Conservation (phyloP, 1,140 invertebrate genomes). For the Teleogryllus occipitalis region DNA sequence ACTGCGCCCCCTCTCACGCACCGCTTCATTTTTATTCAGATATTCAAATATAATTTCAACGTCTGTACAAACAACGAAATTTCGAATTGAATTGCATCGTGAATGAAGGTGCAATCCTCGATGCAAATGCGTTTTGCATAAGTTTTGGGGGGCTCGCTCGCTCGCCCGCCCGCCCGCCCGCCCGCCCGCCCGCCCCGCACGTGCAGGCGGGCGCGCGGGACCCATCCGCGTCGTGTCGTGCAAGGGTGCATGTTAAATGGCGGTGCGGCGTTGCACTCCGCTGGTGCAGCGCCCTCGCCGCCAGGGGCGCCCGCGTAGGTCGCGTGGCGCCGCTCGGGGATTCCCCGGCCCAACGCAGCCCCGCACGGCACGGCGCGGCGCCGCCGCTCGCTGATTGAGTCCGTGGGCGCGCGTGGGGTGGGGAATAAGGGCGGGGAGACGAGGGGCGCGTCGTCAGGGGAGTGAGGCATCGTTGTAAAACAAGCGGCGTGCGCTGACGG, state of each 20-base stretch:
- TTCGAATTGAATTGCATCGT: neutral
- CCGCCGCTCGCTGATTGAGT: neutral
- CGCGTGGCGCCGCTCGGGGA: neutral
- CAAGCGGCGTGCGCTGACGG: neutral
- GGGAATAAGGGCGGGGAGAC: neutral
- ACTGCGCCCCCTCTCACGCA: neutral
- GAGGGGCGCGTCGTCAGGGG: too few relatives aligned
- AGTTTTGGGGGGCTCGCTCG: too few relatives aligned
- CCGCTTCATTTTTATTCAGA: neutral
- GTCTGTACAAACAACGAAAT: neutral
- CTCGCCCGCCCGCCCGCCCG: too few relatives aligned
- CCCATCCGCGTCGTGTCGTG: neutral
- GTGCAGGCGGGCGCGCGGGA: neutral
- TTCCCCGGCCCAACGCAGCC: neutral
- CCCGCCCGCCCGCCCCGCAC: too few relatives aligned
- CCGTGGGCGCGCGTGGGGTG: neutral
- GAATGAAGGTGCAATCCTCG: neutral
- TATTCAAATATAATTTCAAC: neutral
- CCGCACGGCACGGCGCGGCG: neutral
- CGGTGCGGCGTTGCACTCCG: too few relatives aligned
- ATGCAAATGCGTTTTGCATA: constrained; percentile 3
- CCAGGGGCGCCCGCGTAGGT: too few relatives aligned
- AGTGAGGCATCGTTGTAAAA: neutral
- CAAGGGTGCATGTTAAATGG: too few relatives aligned
- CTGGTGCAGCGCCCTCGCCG: too few relatives aligned